Conservation (phyloP, 1,140 invertebrate genomes). For the Diachasma alloeum region DNA sequence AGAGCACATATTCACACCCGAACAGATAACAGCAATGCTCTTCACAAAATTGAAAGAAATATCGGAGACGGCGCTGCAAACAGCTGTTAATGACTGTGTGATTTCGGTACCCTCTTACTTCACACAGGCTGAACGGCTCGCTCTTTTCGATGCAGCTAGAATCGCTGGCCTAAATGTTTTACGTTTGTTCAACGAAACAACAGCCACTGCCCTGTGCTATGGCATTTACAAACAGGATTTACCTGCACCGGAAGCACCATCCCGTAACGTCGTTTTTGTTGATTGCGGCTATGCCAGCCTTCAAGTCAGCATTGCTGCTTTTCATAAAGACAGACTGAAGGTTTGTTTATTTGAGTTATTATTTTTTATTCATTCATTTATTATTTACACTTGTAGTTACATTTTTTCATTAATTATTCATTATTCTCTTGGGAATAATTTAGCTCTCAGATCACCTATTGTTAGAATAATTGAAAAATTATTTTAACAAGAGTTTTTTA, state of each 20-base stretch:
- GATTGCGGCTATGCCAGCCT: slow-evolving; percentile 89
- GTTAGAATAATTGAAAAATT: no score
- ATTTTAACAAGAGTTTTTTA: no score
- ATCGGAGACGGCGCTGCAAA: slow-evolving; percentile 85
- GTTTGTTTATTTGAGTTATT: slow-evolving; percentile 51
- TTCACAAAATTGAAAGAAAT: slow-evolving; percentile 96
- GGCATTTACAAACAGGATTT: slow-evolving; percentile 98
- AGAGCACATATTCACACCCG: slow-evolving; percentile 87
- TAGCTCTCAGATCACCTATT: no score
- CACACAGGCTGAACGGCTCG: slow-evolving; percentile 92
- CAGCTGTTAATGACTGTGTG: slow-evolving; percentile 96
- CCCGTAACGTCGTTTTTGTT: slow-evolving; percentile 90
- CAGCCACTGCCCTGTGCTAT: slow-evolving; percentile 93
- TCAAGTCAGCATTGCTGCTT: slow-evolving; percentile 86
- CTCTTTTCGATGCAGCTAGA: slow-evolving; percentile 87
- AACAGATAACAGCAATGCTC: slow-evolving; percentile 96
- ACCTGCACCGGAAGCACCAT: slow-evolving; percentile 84
- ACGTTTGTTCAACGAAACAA: slow-evolving; percentile 95
- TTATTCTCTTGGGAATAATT: no score
- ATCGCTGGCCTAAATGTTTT: slow-evolving; percentile 93
- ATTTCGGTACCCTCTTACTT: slow-evolving; percentile 95
- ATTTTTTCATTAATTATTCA: no score
- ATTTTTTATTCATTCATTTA: no score
- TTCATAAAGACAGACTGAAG: slow-evolving; percentile 94
- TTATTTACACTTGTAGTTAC: no score